A percentile compares a stretch with the other conserved stretches of the same genome.
Evolutionary conservation across 1,140 invertebrate species (phyloP).

Genomic region (Drosophila saltans): DNA sequence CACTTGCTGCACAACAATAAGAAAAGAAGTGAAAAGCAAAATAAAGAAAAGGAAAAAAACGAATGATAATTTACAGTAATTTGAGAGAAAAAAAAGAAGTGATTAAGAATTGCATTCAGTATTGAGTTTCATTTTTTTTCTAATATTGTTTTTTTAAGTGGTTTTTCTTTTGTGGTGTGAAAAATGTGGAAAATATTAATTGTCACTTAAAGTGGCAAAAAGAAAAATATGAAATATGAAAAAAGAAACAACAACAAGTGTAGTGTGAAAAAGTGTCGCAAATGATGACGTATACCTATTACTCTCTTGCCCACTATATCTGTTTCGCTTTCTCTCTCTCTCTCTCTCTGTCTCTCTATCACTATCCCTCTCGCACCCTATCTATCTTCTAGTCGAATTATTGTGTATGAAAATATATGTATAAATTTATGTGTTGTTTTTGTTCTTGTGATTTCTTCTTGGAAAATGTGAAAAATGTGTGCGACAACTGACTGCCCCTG

Average conservation of each 20-base stretch:
- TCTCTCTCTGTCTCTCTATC: background rate
- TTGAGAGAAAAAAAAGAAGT: background rate
- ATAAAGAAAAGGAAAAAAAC: conserved; percentile 5
- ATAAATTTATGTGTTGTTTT: conserved; percentile 19
- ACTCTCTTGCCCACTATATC: background rate
- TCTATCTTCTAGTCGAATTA: conserved; percentile 22
- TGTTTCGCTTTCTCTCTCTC: background rate
- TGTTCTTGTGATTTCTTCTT: conserved; percentile 26
- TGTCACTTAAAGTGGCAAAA: conserved; percentile 5
- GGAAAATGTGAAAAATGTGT: conserved; percentile 77
- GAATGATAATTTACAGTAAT: too few relatives aligned
- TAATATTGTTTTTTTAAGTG: background rate
- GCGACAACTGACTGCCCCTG: conserved; percentile 64
- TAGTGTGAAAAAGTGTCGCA: conserved; percentile 1
- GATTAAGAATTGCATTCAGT: conserved; percentile 14
- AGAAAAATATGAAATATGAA: background rate
- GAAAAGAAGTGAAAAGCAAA: background rate
- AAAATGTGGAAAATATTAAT: conserved; percentile 2
- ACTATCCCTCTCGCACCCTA: background rate
- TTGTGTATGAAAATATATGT: conserved; percentile 41
- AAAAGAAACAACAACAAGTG: background rate
- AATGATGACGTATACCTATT: background rate
- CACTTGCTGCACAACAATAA: conserved; percentile 52
- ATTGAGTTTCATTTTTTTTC: conserved; percentile 1
- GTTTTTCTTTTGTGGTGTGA: background rate